Percentiles rank a stretch among this genome's conserved stretches.
These are phyloP conservation scores for Rhineura floridana DNA, from an alignment of 2,113 vertebrate species.

Conservation along the genomic window DNA sequence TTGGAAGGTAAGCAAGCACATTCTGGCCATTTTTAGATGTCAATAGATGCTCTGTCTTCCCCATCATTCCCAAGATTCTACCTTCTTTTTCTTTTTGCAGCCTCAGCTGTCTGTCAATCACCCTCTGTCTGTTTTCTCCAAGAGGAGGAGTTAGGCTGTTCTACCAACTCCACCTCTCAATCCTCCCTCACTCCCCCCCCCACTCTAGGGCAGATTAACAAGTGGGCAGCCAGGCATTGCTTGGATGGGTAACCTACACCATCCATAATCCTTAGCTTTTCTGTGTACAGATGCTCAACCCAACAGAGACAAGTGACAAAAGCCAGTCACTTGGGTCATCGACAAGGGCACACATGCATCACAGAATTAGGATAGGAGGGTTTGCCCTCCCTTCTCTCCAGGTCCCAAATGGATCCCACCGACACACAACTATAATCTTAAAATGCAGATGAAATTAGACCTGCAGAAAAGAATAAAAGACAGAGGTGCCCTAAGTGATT, in stretches of 20 bases:
- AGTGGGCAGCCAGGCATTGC: background rate
- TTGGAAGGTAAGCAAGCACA: no score
- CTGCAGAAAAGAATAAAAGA: no score
- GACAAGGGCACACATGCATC: no score
- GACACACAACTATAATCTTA: background rate
- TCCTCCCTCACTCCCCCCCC: conserved; percentile 10
- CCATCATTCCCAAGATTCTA: background rate
- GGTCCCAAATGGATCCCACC: background rate
- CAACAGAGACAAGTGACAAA: background rate
- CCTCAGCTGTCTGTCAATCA: background rate
- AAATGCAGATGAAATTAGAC: background rate
- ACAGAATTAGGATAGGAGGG: background rate
- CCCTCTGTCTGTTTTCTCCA: background rate
- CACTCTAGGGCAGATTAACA: conserved; percentile 24
- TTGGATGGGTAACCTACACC: conserved; percentile 9
- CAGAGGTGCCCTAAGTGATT: background rate
- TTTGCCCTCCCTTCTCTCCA: background rate
- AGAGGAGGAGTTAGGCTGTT: background rate
- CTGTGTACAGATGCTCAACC: background rate
- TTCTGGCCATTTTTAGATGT: no score
- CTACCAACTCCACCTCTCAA: conserved; percentile 8
- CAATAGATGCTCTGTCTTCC: no score
- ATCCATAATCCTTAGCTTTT: background rate
- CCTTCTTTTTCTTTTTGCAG: background rate
- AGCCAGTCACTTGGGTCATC: background rate